Evolutionary conservation across 2,888 invertebrate species (phyloP), one percentile per base, ranked within the genome.

Genomic region (Nemotelus pantherinus): DNA sequence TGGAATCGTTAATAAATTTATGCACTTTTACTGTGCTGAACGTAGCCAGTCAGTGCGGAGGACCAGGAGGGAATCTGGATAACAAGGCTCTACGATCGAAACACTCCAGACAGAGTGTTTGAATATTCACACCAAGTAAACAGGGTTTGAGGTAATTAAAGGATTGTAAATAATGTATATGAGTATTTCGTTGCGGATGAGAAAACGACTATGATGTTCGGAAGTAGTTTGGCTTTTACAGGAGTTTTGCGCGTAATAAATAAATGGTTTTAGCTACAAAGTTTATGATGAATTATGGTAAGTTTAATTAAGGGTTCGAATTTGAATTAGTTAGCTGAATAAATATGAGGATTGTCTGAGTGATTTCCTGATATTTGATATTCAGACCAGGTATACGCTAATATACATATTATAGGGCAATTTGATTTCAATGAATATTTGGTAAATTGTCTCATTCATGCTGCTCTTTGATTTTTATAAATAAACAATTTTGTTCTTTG

Each of bases 1-100:
- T 74, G 74, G 74, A 74, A 74, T 43, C 48, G 74, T 55, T 74
- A 74, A 74, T 74, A 74, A 74, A 74, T 74, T 74, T 74, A 74
- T 74, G 63, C 63, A 60, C 70, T 70, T 70, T 74, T 60, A 39
- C 60, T 74, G 25, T 25, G 9, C 53, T 44, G 48, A 7, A 2
- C 3, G 41, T 39, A 53, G 48, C 47, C 41, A 41, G 2, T 48
- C 25, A 25, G 25, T 25, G 25, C 25, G 25, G 25, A 25, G 25
- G 25, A 25, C 25, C 25, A 25, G 25, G 25, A 25, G 25, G 25
- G 25, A 25, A 25, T 25, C 25, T 25, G 25, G 1, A 1, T 1
- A 25, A 25, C 25, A 0, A 25, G 25, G 25, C 25, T 25, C 25
- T 25, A 25, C 25, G 25, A 25, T 25, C 25, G 25, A 25, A 25